Evolutionary conservation across 2,888 invertebrate genomes (phyloP).

Genomic region (Cosmia trapezina): DNA sequence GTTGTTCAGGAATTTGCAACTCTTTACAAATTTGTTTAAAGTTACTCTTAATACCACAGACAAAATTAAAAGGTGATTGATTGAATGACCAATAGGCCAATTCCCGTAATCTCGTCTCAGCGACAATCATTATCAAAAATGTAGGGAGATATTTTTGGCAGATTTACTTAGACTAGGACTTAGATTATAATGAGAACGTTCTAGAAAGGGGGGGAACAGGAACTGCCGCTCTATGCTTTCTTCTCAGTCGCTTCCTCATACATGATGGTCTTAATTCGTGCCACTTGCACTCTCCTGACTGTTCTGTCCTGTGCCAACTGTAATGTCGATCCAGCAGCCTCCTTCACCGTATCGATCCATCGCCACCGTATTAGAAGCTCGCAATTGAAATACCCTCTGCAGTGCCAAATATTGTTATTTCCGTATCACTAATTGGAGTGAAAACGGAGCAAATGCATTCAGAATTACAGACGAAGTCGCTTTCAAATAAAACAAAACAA

Average conservation of each 20-base stretch:
- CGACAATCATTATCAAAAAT: too few relatives aligned
- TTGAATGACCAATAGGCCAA: not conserved
- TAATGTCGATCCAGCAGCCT: not conserved
- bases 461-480: not conserved
- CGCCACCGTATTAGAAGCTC: not conserved
- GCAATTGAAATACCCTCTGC: not conserved
- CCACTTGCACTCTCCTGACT: not conserved
- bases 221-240: too few relatives aligned
- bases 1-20: too few relatives aligned
- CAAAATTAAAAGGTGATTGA: not conserved
- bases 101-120: too few relatives aligned
- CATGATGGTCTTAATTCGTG: not conserved
- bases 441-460: not conserved
- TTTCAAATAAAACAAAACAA: slow-evolving; percentile 11
- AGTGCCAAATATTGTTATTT: slow-evolving; percentile 5
- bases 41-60: not conserved
- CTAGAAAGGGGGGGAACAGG: too few relatives aligned
- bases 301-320: not conserved
- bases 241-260: not conserved
- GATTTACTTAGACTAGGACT: too few relatives aligned
- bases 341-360: not conserved
- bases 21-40: not conserved
- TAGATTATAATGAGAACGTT: too few relatives aligned
- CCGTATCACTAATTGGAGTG: not conserved
- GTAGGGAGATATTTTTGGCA: too few relatives aligned